Base-by-base conservation (phyloP, 2,888 invertebrate species). In the Epinotia nisella region DNA sequence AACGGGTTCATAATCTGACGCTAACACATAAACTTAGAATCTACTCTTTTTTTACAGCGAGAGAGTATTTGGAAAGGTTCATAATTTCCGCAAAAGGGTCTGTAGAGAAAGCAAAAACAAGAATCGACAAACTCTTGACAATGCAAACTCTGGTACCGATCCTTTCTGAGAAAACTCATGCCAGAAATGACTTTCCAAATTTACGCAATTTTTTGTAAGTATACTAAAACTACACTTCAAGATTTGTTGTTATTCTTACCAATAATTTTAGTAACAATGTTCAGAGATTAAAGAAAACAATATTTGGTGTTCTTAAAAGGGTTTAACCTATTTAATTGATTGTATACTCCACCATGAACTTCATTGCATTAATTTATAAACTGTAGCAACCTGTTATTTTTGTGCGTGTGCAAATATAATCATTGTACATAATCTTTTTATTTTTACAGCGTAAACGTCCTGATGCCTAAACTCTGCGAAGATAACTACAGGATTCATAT, bases 91-190 rank as follows among this genome's bases (percentile, higher is more conserved):
- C 80, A 1, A 90, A 90, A 74, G 90, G 90, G 0, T 81, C 84
- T 0, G 59, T 89, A 2, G 91, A 90, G 61, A 77, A 82, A 62
- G 84, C 90, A 0, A 90, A 90, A 58, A 71, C 68, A 4, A 82
- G 84, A 58, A 67, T 90, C 0, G 90, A 90, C 35, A 89, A 81
- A 64, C 75, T 86, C 0, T 89, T 86, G 35, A 90, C 89, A 0
- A 78, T 85, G 64, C 86, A 83, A 70, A 88, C 86, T 0, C 29
- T 88, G 29, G 73, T 87, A 76, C 87, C 90, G 0, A 78, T 85
- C 2, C 85, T 84, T 15, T 89, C 84, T 58, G 76, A 76, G 3
- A 74, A 76, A 4, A 75, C 71, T 0, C 78, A 85, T 15, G 58
- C 79, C 0, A 82, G 76, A 61, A 77, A 79, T 1, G 79, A 83